Evolutionary conservation across 2,888 invertebrate genomes (phyloP), one percentile per base, ranked within the genome.

Genomic region (Phalera bucephala): DNA sequence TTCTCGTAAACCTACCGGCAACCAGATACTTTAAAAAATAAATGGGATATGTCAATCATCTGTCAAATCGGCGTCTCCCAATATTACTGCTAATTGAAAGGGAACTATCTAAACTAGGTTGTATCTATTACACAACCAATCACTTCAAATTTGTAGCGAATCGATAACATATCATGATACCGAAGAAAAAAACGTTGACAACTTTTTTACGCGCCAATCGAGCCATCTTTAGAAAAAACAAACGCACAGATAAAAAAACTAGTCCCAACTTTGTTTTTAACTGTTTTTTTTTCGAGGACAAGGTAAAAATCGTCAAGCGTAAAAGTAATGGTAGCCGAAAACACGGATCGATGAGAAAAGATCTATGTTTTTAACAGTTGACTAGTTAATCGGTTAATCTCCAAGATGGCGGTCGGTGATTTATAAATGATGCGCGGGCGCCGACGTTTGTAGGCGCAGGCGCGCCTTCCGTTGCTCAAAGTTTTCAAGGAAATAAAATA

Each of bases 361-460:
- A 69, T 76, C 73, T 65, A 68, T 68, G 67, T 73, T 76, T 64
- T 75, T 75, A 72, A 74, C 72, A 74, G 80, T 72, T 80, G 78
- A 78, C 70, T 80, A 72, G 80, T 75, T 84, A 82, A 85, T 85
- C 83, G 72, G 70, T 64, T 80, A 72, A 85, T 83, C 80, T 80
- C 68, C 68, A 79, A 80, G 73, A 81, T 76, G 81, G 74, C 75
- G 68, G 15, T 10, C 10, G 46, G 72, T 80, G 80, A 81, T 81
- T 85, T 82, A 78, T 81, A 67, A 67, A 61, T 53, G 75, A 72
- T 61, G 72, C 64, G 62, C 75, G 77, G 80, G 82, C 84, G 83
- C 85, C 83, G 78, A 64, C 53, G 55, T 60, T 61, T 64, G 51
- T 14, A 61, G 21, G 21, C 21, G 54, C 61, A 53, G 57, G 48